phyloP scores from a whole-genome alignment of 2,797 vertebrate species.

The Chaetodon trifasciatus region DNA sequence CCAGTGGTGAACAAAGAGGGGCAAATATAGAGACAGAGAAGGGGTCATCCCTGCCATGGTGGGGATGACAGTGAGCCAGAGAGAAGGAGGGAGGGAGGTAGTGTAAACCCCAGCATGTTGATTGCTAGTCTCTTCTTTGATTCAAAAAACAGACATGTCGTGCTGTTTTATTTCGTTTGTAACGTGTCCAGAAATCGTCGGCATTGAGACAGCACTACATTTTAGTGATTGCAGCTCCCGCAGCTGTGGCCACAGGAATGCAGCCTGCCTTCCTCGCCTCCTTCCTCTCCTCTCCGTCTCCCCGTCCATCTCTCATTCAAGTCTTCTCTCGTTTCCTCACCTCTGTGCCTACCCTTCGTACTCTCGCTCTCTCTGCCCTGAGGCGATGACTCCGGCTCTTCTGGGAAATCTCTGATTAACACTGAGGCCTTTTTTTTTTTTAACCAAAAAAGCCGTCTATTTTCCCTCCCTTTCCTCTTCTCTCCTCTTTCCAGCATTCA shows the following conservation, averaged over 20 bases:
- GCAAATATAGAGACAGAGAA: constrained; percentile 83
- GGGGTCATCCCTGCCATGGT: constrained; percentile 79
- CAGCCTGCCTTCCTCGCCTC: constrained; percentile 70
- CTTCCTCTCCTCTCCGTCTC: constrained; percentile 68
- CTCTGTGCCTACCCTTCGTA: constrained; percentile 61
- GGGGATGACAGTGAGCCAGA: constrained; percentile 69
- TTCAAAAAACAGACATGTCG: constrained; percentile 84
- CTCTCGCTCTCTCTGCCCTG: constrained; percentile 62
- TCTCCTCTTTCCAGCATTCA: constrained; percentile 60
- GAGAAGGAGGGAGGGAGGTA: constrained; percentile 60
- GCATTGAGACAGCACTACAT: constrained; percentile 81
- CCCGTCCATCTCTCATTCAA: constrained; percentile 73
- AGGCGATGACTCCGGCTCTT: constrained; percentile 74
- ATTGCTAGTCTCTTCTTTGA: constrained; percentile 83
- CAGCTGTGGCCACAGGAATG: constrained; percentile 87
- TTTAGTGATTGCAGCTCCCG: constrained; percentile 84
- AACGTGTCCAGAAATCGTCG: constrained; percentile 79
- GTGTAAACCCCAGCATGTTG: constrained; percentile 76
- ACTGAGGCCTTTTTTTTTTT: constrained; percentile 65
- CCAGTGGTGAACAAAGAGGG: constrained; percentile 81
- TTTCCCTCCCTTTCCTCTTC: constrained; percentile 44
- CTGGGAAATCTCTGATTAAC: constrained; percentile 81
- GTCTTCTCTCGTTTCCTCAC: constrained; percentile 78
- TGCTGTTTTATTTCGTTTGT: constrained; percentile 85
- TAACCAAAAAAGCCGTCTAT: constrained; percentile 54